Percentiles rank a stretch among this genome's conserved stretches.
phyloP scores from a whole-genome alignment of 2,888 invertebrate species.

The Laothoe populi region DNA sequence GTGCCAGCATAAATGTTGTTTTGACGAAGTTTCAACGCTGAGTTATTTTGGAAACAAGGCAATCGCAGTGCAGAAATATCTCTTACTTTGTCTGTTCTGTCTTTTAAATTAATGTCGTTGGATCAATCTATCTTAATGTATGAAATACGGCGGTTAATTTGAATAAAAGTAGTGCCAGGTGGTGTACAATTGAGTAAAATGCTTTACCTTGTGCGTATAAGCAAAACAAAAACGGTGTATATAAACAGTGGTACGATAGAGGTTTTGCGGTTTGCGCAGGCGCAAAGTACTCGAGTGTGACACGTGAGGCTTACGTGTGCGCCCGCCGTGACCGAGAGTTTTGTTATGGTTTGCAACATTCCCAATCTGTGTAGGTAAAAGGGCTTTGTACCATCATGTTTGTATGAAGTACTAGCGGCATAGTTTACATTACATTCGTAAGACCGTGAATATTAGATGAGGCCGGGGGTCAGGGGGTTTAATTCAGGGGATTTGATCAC shows the following conservation, averaged over 20 bases:
- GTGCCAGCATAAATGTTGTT: no score
- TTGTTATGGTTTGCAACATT: slow-evolving; percentile 57
- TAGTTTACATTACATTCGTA: not conserved
- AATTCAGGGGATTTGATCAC: no score
- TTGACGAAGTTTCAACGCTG: no score
- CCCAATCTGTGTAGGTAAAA: slow-evolving; percentile 15
- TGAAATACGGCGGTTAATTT: not conserved
- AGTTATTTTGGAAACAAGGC: no score
- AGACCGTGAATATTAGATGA: no score
- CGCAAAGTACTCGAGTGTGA: slow-evolving; percentile 60
- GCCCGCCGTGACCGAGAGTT: slow-evolving; percentile 65
- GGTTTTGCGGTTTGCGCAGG: slow-evolving; percentile 34
- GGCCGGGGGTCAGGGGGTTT: no score
- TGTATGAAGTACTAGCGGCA: not conserved
- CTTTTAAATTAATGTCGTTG: no score
- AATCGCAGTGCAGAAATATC: no score
- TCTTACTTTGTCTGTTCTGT: no score
- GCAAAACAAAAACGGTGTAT: not conserved
- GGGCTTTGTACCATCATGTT: not conserved
- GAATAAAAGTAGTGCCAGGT: not conserved
- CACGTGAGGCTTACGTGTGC: slow-evolving; percentile 59
- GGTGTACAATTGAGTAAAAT: not conserved
- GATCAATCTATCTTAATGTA: no score
- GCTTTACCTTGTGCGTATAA: not conserved
- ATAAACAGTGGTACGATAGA: slow-evolving; percentile 8